Evolutionary conservation across 2,888 invertebrate species (phyloP).

Genomic region (Idaea aversata): DNA sequence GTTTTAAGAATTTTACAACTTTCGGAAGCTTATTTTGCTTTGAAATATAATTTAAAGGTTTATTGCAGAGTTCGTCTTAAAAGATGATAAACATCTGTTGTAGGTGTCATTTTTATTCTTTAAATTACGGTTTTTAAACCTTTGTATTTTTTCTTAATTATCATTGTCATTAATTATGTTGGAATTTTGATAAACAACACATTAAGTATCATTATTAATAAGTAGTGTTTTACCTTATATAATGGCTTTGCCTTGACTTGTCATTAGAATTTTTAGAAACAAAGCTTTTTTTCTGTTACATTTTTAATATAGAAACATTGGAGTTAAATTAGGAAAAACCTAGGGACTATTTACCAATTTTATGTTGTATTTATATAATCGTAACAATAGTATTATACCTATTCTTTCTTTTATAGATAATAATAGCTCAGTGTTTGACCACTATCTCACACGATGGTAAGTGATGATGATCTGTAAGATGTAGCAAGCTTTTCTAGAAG

Average conservation of each 20-base stretch:
- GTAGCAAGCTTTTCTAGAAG: too few relatives aligned
- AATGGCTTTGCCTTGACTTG: neutral
- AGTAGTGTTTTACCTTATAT: neutral
- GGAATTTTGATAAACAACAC: neutral
- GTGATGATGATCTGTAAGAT: too few relatives aligned
- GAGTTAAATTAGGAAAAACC: too few relatives aligned
- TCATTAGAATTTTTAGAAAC: neutral
- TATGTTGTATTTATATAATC: too few relatives aligned
- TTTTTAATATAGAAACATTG: too few relatives aligned
- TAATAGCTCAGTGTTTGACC: too few relatives aligned
- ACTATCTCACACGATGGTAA: too few relatives aligned
- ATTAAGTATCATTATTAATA: neutral
- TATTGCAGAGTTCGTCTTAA: neutral
- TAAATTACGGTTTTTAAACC: neutral
- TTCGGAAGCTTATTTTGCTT: constrained; percentile 18
- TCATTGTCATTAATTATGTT: neutral
- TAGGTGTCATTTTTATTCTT: neutral
- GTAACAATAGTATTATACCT: too few relatives aligned
- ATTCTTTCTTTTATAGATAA: too few relatives aligned
- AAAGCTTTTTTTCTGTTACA: neutral
- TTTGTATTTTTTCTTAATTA: neutral
- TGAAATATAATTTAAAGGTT: neutral
- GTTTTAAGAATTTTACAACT: constrained; percentile 22
- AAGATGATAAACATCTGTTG: neutral
- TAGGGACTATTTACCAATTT: too few relatives aligned